These are phyloP conservation scores for Sebastes cheni DNA, from an alignment of 2,797 vertebrate genomes.

Conservation along the genomic window DNA sequence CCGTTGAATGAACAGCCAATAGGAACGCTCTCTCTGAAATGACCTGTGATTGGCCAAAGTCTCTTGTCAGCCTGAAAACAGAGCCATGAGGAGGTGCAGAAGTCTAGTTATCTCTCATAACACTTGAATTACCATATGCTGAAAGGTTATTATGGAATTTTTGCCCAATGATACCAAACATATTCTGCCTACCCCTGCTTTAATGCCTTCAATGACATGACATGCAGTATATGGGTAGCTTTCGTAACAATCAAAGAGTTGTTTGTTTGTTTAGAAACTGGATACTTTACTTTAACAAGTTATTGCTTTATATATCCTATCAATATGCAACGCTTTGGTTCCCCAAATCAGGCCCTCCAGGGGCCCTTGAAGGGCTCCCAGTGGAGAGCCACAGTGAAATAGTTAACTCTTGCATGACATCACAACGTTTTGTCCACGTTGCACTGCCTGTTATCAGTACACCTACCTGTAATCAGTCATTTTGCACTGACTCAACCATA, in stretches of 20 bases:
- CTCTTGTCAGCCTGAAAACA: too few relatives aligned
- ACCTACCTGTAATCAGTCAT: background rate
- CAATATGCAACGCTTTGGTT: background rate
- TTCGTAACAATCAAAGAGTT: background rate
- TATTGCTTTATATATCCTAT: background rate
- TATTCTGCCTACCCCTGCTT: too few relatives aligned
- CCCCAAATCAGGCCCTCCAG: background rate
- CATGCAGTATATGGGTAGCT: background rate
- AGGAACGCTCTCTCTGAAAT: too few relatives aligned
- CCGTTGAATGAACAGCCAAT: too few relatives aligned
- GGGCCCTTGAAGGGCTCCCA: background rate
- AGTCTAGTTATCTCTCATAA: too few relatives aligned
- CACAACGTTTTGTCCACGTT: slow-evolving; percentile 17
- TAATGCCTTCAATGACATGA: background rate
- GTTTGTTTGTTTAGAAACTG: background rate
- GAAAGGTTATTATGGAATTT: too few relatives aligned
- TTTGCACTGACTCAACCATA: background rate
- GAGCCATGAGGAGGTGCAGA: too few relatives aligned
- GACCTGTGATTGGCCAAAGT: too few relatives aligned
- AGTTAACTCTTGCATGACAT: background rate
- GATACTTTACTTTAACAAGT: background rate
- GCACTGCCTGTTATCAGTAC: background rate
- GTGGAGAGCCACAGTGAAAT: background rate
- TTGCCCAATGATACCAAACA: too few relatives aligned
- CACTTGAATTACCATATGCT: too few relatives aligned